Evolutionary conservation across 2,888 invertebrate species (phyloP), one percentile per base, ranked within the genome.

Genomic region (Lucinisca nassula): DNA sequence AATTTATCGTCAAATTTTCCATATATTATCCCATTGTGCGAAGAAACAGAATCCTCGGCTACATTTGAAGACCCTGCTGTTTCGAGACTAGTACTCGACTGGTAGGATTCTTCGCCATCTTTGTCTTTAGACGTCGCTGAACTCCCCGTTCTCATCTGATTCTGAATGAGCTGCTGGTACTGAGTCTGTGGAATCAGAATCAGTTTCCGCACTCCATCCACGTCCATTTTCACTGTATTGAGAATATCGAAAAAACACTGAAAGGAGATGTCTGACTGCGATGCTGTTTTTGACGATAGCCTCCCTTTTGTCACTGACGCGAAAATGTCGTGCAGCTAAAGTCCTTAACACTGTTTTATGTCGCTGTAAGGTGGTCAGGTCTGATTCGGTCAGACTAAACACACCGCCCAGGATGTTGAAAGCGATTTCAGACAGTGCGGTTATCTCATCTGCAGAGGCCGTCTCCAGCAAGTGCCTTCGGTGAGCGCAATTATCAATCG

Each of bases 301-400:
- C 0, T 51, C 32, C 12, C 78, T 35, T 32, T 70, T 61, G 24
- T 58, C 40, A 8, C 24, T 17, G 12, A n/a, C 12, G 8, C 30
- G 32, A 12, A 79, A 37, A 14, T 58, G 61, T 12, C 45, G 61
- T 0, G 61, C n/a, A n/a, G 78, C 61, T 17, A 79, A 30, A 45
- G 38, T 79, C 40, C 78, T 24, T 32, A 79, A n/a, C 10, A 58
- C 40, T 61, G 24, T 55, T 27, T 79, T 79, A 58, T 79, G 38
- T 24, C 58, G 55, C 6, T 32, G 55, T 14, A 79, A 40, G 21
- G 6, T 67, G 17, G 30, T 8, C 24, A 79, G 58, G n/a, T 79
- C 61, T 4, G 27, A n/a, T n/a, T 79, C 67, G n/a, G 67, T 38
- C 38, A 79, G 58, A 30, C 67, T 40, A 45, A 67, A 61, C 4